Evolutionary conservation across 2,888 invertebrate species (phyloP).

Genomic region (Meandrusa payeni): DNA sequence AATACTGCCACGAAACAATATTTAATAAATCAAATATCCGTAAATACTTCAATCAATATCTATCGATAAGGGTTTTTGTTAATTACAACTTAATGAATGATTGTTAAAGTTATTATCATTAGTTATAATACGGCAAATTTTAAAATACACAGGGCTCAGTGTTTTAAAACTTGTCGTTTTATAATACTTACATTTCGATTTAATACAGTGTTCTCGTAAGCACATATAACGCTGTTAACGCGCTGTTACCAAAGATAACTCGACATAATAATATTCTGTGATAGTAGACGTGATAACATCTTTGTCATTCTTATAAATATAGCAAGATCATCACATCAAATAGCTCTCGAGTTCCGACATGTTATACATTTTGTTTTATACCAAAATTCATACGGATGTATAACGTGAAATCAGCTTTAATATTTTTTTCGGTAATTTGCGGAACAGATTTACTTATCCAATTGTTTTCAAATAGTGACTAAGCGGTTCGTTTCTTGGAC

Average conservation of each 20-base stretch:
- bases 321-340: slow-evolving; percentile 55
- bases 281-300: slow-evolving; percentile 79
- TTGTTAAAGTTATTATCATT: not conserved
- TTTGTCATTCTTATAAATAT: slow-evolving; percentile 54
- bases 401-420: not conserved
- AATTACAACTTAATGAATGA: too few species aligned
- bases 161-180: slow-evolving; percentile 19
- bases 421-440: too few species aligned
- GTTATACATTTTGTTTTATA: slow-evolving; percentile 18
- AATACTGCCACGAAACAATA: slow-evolving; percentile 14
- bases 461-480: not conserved
- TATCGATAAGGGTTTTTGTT: too few species aligned
- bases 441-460: too few species aligned
- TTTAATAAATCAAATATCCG: slow-evolving; percentile 12
- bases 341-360: slow-evolving; percentile 33
- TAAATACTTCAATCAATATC: too few species aligned
- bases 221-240: slow-evolving; percentile 50
- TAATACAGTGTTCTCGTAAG: slow-evolving; percentile 35
- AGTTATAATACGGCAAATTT: slow-evolving; percentile 15
- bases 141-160: slow-evolving; percentile 9
- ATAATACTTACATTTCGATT: slow-evolving; percentile 6
- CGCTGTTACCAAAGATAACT: slow-evolving; percentile 53
- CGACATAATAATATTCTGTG: slow-evolving; percentile 77
- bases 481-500: not conserved
- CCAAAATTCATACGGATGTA: not conserved